Base-by-base conservation (phyloP, 2,888 invertebrate species). In the Chrysotoxum bicinctum region DNA sequence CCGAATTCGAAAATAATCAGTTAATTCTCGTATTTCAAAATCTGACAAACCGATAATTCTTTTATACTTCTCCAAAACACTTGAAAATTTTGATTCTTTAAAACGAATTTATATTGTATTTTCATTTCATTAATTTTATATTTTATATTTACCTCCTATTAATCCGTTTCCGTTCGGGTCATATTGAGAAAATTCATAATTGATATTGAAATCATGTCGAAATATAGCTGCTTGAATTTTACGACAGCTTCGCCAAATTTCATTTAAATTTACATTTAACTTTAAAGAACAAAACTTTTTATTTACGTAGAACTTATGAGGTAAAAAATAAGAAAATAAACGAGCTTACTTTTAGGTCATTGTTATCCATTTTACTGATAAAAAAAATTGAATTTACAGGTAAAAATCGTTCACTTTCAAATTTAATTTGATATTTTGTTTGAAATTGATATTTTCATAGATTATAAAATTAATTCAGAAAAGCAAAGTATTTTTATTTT, bases 221-320 rank as follows among this genome's bases (percentile, higher is more conserved):
- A 95, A 96, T 76, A 95, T 94, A 3, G 95, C 95, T 16, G 95
- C 94, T 86, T 96, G 94, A 90, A 96, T 95, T 93, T 96, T 96
- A 92, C 96, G 96, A 92, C 96, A 96, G 26, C 95, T 95, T 89
- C 95, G 94, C 96, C 96, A 96, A 72, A 96, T 94, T 91, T 95
- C 95, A 58, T 94, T 93, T 83, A 96, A 92, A 73, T 87, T 88
- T 66, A 87, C 35, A 48, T 88, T 81, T 75, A 87, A 78, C 88
- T 89, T 19, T 3, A 54, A 85, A 30, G 9, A 54, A 48, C n/a
- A 32, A 12, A 19, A 43, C 16, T 54, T 1, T 30, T 30, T 10
- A 23, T 48, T 48, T 23, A 12, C 7, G 7, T 23, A 23, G 12
- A 23, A 19, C 21, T 43, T 1, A 32, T 12, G 1, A 45, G 1